Evolutionary conservation across 2,113 vertebrate genomes (phyloP).

Genomic region (Odocoileus virginianus): DNA sequence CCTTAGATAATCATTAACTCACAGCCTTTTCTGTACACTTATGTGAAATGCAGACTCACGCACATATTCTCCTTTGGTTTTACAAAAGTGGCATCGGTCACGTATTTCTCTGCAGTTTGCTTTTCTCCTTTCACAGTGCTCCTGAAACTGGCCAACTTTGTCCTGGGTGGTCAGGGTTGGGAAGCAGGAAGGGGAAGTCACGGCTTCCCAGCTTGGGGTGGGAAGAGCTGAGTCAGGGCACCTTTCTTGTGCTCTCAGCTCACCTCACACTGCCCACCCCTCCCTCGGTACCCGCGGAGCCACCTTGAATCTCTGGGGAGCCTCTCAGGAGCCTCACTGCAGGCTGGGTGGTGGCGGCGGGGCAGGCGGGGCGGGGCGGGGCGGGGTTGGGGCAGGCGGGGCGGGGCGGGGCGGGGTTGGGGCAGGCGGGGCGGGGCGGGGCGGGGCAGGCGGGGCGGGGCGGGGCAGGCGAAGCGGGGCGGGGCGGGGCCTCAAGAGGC

Average conservation of each 20-base stretch:
- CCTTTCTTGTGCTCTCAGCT: not conserved
- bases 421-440: too few species aligned
- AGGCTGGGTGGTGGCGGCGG: not conserved
- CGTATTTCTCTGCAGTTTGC: not conserved
- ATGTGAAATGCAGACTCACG: not conserved
- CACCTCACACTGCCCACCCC: not conserved
- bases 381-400: not conserved
- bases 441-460: not conserved
- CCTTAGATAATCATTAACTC: not conserved
- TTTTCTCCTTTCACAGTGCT: not conserved
- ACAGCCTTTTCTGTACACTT: not conserved
- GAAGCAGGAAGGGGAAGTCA: not conserved
- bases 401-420: too few species aligned
- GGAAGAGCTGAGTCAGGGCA: not conserved
- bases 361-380: too few species aligned
- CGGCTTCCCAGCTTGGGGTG: not conserved
- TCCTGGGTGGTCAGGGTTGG: not conserved
- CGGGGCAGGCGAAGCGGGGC: too few species aligned
- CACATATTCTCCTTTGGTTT: not conserved
- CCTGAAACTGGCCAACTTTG: not conserved
- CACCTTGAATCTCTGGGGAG: not conserved
- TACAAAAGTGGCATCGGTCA: not conserved
- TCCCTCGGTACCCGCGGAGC: not conserved
- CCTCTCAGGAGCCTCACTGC: not conserved
- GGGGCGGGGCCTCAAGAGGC: too few species aligned